Base-by-base conservation (phyloP, 92 coral and sea anemone species). In the Heliopora coerulea region DNA sequence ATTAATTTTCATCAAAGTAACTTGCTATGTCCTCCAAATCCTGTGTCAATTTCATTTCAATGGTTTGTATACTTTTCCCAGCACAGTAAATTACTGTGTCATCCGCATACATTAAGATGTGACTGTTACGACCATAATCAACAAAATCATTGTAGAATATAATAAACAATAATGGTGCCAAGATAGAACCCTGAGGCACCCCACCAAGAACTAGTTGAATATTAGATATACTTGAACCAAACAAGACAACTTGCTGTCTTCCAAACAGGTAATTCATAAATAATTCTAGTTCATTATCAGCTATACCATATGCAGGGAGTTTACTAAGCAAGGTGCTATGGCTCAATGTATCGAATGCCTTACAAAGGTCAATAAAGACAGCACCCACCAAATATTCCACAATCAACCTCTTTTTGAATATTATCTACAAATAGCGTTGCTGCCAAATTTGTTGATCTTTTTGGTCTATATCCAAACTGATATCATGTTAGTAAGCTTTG, bases 71-170 rank as follows among this genome's bases (percentile, higher is more conserved):
- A 14, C 27, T 29, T 28, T 69, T 69, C 18, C 62, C 62, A 0
- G 76, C n/a, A 15, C 44, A 31, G 39, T 69, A 69, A 13, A 69
- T 54, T 1, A 67, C 59, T 23, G 58, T 69, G 19, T 69, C 62
- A 28, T 69, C 76, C 21, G 76, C 76, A 52, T 69, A 68, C 48
- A 3, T 69, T 35, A 49, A 14, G 30, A 69, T 26, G 25, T n/a
- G 29, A 12, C 58, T 8, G 3, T 41, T 44, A 1, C 32, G 3
- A 13, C 0, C 14, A 18, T 2, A 13, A 19, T 69, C 62, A 1
- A 20, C 76, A 29, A 69, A 20, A 33, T 69, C 62, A 20, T 49
- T 69, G 14, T 14, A 69, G 23, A 29, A 69, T 0, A 69, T 25
- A 2, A 29, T 46, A 48, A 69, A 52, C 14, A 69, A 30, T 33